phyloP scores from a whole-genome alignment of 30 jellyfish, hydroid and myxozoan genomes.

The Aurelia aurita complex sp. Pacific region DNA sequence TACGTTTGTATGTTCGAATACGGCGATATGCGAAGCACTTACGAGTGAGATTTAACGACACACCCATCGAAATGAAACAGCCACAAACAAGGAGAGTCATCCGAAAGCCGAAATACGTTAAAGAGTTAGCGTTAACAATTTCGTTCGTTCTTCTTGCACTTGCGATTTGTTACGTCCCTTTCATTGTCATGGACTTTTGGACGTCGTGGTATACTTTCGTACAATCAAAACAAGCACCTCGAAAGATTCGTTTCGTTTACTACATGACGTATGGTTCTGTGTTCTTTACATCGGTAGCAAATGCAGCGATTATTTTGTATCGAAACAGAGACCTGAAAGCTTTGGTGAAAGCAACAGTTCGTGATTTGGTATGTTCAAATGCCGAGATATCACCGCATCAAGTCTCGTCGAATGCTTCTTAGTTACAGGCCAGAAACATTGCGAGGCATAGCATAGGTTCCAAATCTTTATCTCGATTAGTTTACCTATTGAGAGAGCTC shows the following conservation, averaged over 20 bases:
- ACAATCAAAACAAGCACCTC: slow-evolving; percentile 31
- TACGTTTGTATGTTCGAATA: slow-evolving; percentile 26
- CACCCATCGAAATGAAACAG: not conserved
- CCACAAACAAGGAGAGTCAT: not conserved
- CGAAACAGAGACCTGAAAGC: slow-evolving; percentile 37
- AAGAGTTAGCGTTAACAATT: slow-evolving; percentile 37
- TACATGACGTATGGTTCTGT: slow-evolving; percentile 43
- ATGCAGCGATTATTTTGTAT: slow-evolving; percentile 24
- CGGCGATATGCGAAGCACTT: slow-evolving; percentile 6
- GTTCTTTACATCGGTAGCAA: slow-evolving; percentile 40
- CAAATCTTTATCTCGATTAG: too few species aligned
- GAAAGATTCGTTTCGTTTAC: slow-evolving; percentile 21
- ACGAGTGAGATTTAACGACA: slow-evolving; percentile 15
- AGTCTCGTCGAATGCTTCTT: too few species aligned
- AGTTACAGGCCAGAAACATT: too few species aligned
- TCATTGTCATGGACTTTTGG: slow-evolving; percentile 50
- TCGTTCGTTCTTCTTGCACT: slow-evolving; percentile 30
- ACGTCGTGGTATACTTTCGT: slow-evolving; percentile 60
- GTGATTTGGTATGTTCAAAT: too few species aligned
- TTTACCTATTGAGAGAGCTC: too few species aligned
- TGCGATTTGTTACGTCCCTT: slow-evolving; percentile 44
- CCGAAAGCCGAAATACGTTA: slow-evolving; percentile 17
- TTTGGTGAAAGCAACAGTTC: not conserved
- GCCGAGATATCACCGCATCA: too few species aligned
- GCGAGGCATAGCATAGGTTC: too few species aligned